A percentile compares a stretch with the other conserved stretches of the same genome.
Evolutionary conservation across 2,113 vertebrate genomes (phyloP).

Genomic region (Pseudopodoces humilis): DNA sequence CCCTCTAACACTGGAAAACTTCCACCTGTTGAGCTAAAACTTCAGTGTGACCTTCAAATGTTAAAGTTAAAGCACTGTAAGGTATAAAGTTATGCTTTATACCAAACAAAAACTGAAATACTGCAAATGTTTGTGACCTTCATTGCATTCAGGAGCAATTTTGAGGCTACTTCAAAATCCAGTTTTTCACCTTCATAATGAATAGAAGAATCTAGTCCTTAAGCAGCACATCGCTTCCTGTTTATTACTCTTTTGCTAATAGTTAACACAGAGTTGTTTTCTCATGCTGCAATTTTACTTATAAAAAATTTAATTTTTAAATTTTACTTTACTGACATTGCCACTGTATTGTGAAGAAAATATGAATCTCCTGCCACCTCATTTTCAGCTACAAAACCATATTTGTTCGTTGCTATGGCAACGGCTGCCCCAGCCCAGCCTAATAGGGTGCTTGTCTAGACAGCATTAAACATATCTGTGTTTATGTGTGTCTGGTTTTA

Average conservation of each 20-base stretch:
- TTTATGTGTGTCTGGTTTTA: constrained; percentile 7
- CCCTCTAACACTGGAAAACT: not conserved
- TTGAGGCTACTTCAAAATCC: not conserved
- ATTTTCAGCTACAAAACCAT: not conserved
- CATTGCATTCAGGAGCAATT: not conserved
- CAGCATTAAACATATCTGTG: constrained; percentile 23
- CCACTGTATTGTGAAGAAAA: not conserved
- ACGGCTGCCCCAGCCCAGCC: constrained; percentile 23
- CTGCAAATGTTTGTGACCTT: not conserved
- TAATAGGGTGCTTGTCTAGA: constrained; percentile 53
- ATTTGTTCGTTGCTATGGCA: constrained; percentile 39
- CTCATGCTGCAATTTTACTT: not conserved
- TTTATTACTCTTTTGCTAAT: not conserved
- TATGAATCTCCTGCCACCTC: not conserved
- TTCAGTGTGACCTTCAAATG: not conserved
- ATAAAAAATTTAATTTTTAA: too few relatives aligned
- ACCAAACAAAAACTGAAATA: not conserved
- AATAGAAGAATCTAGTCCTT: not conserved
- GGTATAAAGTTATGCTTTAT: not conserved
- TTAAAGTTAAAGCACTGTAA: not conserved
- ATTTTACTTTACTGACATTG: not conserved
- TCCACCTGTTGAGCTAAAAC: not conserved
- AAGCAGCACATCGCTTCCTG: not conserved
- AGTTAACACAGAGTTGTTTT: not conserved
- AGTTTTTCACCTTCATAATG: not conserved